Base-by-base conservation (phyloP, 2,797 vertebrate genomes). In the Gallinago stenura region DNA sequence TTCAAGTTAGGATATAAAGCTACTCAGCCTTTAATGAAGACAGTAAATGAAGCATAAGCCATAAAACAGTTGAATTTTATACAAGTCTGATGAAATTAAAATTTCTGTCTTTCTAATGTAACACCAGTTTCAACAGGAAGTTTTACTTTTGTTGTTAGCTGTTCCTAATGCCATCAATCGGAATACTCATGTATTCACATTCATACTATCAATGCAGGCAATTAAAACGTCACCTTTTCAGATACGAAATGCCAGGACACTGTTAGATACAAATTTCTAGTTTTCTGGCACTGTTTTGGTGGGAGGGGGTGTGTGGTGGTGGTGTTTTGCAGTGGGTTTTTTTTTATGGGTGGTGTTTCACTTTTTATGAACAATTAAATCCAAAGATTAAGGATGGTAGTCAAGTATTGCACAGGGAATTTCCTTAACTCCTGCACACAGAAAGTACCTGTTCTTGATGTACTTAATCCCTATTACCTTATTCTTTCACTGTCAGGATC, bases 41-140 rank as follows among this genome's bases (percentile, higher is more conserved):
- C 61, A 88, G 46, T 53, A 91, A 92, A 93, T 93, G 93, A 95
- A 78, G 57, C 76, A 79, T 48, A 50, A 86, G 72, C 33, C 54
- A 90, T 87, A 91, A 91, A 75, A 17, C 39, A 94, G n/a, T 20
- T 66, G 41, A 90, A 33, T 83, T 62, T 37, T 68, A 65, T 0
- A 86, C 10, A 82, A 48, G 51, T 22, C 25, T 85, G 31, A 75
- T 31, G 46, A 78, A 78, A 46, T 19, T 5, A 12, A 9, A 53
- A 61, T 35, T 78, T 78, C 41, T 35, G 65, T 48, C 31, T 69
- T 80, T 80, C 43, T 76, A 79, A 39, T 7, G 11, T 15, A 65
- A 46, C 28, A 76, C 41, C 37, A 91, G 26, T 20, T 92, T 81
- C 72, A 81, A 53, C 3, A 33, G 1, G 1, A 66, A 66, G 22